Percentiles rank a stretch among this genome's conserved stretches.
Conservation (phyloP, 2,113 vertebrate species). For the Notothenia coriiceps region DNA sequence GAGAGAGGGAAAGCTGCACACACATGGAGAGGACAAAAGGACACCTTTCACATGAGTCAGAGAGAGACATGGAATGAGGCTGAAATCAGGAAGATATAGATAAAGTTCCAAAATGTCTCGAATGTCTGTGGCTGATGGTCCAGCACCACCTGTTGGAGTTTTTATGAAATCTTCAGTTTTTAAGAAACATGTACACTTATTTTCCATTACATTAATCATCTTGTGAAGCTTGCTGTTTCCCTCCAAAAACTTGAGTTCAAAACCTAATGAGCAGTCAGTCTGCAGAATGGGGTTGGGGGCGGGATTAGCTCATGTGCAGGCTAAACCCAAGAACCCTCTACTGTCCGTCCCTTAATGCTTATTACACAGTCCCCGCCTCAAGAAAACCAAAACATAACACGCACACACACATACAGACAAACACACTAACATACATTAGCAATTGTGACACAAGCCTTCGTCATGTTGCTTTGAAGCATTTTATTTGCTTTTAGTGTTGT, state of each 20-base stretch:
- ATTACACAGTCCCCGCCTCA: constrained; percentile 57
- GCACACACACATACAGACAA: neutral
- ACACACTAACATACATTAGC: neutral
- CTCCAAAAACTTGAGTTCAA: constrained; percentile 62
- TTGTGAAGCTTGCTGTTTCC: neutral
- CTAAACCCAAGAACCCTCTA: constrained; percentile 67
- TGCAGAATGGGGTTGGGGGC: constrained; percentile 20
- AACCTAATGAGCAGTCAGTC: constrained; percentile 58
- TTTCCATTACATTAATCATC: neutral
- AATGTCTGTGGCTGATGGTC: neutral
- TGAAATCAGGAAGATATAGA: too few relatives aligned
- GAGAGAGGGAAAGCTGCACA: too few relatives aligned
- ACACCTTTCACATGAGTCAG: too few relatives aligned
- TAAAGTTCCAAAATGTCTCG: too few relatives aligned
- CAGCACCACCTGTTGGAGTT: too few relatives aligned
- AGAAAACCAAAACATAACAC: constrained; percentile 4
- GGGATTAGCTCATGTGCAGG: constrained; percentile 75
- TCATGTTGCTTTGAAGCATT: neutral
- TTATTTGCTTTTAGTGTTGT: neutral
- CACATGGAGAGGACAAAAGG: too few relatives aligned
- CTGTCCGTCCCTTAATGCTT: constrained; percentile 75
- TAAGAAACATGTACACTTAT: too few relatives aligned
- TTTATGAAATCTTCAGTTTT: neutral
- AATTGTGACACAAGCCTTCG: neutral
- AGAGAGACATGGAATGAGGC: too few relatives aligned